Base-by-base conservation (phyloP, 2,113 vertebrate species). In the Anguilla japonica region DNA sequence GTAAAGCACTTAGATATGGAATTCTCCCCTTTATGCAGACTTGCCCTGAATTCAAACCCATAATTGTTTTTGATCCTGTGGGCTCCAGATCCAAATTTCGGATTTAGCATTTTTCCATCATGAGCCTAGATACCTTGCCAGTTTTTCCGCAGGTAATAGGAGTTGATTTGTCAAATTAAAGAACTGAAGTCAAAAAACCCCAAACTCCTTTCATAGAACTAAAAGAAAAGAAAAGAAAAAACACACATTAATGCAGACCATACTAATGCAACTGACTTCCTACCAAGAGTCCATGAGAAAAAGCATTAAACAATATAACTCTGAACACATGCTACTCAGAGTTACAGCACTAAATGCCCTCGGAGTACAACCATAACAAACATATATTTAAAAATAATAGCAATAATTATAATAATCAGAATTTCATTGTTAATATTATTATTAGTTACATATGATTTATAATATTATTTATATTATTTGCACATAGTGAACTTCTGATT, bases 1-100 rank as follows among this genome's bases (percentile, higher is more conserved):
- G 89, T 92, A 92, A 91, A 94, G 93, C 90, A 92, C 92, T 94
- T 91, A 92, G 89, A 86, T 91, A 29, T 87, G 92, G 92, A 93
- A 95, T 94, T 93, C 92, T 91, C 87, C 89, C 89, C 91, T 94
- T 94, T 94, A 91, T 92, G 88, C 87, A 82, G 81, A 84, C 92
- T 93, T 93, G 93, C 93, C 92, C 94, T 93, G 91, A 92, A 92
- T 89, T 90, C 91, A 93, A 92, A 91, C 89, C 91, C 91, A 88
- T 95, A 93, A 93, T 93, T 93, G 91, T 93, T 94, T 94, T 92
- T 91, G 41, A 91, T 93, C 92, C 92, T 92, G 90, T 86, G 90
- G 91, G 93, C 92, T 90, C 90, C 90, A 89, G 90, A 88, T 83
- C 87, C 71, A 75, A 75, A 75, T 75, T 75, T 75, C 34, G 71